A percentile compares a stretch with the other conserved stretches of the same genome.
Conservation (phyloP, 1,140 invertebrate genomes). For the Heliconius melpomene region DNA sequence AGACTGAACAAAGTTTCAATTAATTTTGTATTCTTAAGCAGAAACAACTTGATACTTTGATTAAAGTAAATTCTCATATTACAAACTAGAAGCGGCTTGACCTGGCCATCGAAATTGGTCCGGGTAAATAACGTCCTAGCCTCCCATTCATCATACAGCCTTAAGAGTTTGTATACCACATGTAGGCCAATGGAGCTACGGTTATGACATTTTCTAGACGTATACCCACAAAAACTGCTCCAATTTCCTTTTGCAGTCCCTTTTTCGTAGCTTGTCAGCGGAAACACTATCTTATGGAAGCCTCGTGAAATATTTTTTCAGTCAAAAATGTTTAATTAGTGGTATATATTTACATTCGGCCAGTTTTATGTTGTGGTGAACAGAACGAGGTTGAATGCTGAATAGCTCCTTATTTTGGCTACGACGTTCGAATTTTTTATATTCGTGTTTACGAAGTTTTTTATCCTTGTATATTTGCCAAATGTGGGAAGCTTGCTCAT, state of each 20-base stretch:
- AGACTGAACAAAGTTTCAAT: not conserved
- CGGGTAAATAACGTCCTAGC: constrained; percentile 3
- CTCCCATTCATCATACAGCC: constrained; percentile 17
- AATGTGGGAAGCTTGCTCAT: constrained; percentile 46
- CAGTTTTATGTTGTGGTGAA: constrained; percentile 26
- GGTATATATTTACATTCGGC: constrained; percentile 19
- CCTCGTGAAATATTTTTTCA: constrained; percentile 24
- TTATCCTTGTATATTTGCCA: constrained; percentile 62
- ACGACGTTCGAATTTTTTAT: constrained; percentile 45
- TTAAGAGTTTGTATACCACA: constrained; percentile 25
- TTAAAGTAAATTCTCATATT: constrained; percentile 10
- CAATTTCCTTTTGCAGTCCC: constrained; percentile 35
- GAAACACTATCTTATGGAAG: constrained; percentile 27
- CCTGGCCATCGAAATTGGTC: constrained; percentile 13
- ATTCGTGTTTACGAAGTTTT: constrained; percentile 46
- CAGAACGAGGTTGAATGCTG: constrained; percentile 18
- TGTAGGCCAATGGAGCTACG: constrained; percentile 32
- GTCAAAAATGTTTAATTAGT: constrained; percentile 23
- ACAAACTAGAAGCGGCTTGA: constrained; percentile 13
- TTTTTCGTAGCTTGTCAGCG: constrained; percentile 31
- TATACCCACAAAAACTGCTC: constrained; percentile 34
- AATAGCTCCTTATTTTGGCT: constrained; percentile 43
- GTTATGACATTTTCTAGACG: constrained; percentile 38
- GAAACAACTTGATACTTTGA: constrained; percentile 12
- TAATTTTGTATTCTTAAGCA: constrained; percentile 5